Conservation (phyloP, 2,888 invertebrate genomes). For the Eledona agricola region DNA sequence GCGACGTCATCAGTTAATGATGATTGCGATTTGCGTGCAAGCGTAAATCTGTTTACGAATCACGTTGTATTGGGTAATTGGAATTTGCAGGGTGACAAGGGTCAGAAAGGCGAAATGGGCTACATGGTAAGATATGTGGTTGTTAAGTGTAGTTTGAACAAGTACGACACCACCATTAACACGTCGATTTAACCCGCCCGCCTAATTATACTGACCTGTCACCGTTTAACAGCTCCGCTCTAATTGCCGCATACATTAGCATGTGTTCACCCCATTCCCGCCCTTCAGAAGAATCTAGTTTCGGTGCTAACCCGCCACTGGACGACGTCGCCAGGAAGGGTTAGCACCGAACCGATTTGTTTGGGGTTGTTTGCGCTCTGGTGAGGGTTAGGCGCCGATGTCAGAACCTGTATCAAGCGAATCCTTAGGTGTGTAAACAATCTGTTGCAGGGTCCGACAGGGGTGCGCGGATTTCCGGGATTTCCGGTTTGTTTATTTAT, state of each 20-base stretch:
- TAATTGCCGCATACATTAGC: conserved; percentile 49
- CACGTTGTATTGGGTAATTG: conserved; percentile 23
- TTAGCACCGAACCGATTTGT: conserved; percentile 2
- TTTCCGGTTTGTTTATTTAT: conserved; percentile 64
- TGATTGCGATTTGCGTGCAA: no score
- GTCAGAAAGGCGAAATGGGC: conserved; percentile 79
- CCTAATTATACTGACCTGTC: conserved; percentile 50
- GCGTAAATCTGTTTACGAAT: no score
- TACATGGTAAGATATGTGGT: conserved; percentile 71
- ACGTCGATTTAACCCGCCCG: conserved; percentile 38
- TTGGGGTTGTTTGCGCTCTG: conserved; percentile 40
- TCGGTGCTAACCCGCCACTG: no score
- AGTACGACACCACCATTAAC: conserved; percentile 40
- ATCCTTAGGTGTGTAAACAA: conserved; percentile 39
- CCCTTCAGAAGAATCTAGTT: no score
- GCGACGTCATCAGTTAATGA: no score
- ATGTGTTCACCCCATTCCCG: conserved; percentile 49
- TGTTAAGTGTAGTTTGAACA: conserved; percentile 43
- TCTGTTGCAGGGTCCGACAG: conserved; percentile 67
- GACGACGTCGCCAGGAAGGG: no score
- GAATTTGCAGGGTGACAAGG: conserved; percentile 74
- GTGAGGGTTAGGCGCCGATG: conserved; percentile 17
- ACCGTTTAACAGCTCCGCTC: conserved; percentile 43
- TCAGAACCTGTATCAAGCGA: conserved; percentile 17
- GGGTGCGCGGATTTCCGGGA: conserved; percentile 67